Percentiles rank a stretch among this genome's conserved stretches.
These are phyloP conservation scores for Microctonus aethiopoides DNA, from an alignment of 2,888 invertebrate genomes.

Conservation along the genomic window DNA sequence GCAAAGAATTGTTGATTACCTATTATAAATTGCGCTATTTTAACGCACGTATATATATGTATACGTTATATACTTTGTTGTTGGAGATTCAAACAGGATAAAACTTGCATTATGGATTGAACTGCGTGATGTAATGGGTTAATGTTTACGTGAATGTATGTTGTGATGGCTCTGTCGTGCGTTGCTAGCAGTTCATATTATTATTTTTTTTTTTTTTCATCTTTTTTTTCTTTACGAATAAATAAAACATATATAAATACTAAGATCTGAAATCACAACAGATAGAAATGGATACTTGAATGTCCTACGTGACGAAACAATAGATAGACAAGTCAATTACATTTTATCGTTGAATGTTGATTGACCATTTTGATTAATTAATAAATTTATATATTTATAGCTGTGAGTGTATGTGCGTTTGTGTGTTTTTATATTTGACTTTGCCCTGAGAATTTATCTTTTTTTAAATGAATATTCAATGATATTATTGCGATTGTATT, in stretches of 20 bases:
- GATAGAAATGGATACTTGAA: background rate
- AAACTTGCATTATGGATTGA: background rate
- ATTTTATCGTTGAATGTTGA: background rate
- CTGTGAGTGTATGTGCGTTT: too few species aligned
- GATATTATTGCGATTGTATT: background rate
- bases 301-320: background rate
- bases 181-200: background rate
- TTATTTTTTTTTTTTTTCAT: too few species aligned
- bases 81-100: background rate
- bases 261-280: background rate
- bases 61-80: background rate
- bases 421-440: background rate
- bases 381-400: too few species aligned
- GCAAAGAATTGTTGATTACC: slow-evolving; percentile 6
- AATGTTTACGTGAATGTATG: background rate
- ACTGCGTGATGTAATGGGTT: slow-evolving; percentile 7
- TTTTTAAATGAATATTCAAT: background rate
- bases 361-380: background rate
- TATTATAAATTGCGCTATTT: background rate
- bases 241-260: background rate
- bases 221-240: too few species aligned
- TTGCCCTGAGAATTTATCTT: background rate
- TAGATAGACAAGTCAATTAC: background rate
- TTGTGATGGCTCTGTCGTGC: background rate
- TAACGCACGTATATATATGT: background rate